A percentile compares a stretch with the other conserved stretches of the same genome.
Conservation (phyloP, 2,888 invertebrate species). For the Amphipyra tragopoginis region DNA sequence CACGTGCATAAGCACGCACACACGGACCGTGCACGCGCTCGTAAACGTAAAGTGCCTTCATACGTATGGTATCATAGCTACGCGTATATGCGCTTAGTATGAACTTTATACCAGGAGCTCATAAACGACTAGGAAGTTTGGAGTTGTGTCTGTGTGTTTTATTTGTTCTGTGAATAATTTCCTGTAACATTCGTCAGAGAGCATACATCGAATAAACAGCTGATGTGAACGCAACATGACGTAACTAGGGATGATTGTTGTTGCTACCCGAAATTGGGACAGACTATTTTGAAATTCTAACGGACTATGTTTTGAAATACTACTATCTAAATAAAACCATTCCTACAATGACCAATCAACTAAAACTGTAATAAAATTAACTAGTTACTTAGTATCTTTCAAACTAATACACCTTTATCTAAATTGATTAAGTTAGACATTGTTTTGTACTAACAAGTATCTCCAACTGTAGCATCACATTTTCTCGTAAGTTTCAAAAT, state of each 20-base stretch:
- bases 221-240: too few species aligned
- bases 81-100: not conserved
- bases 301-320: not conserved
- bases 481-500: slow-evolving; percentile 23
- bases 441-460: slow-evolving; percentile 12
- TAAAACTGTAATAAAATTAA: slow-evolving; percentile 5
- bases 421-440: slow-evolving; percentile 19
- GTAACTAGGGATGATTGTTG: too few species aligned
- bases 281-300: too few species aligned
- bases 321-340: not conserved
- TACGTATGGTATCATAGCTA: not conserved
- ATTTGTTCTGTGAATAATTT: too few species aligned
- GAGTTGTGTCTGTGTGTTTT: not conserved
- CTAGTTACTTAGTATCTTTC: not conserved
- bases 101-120: not conserved
- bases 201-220: too few species aligned
- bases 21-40: not conserved
- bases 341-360: not conserved
- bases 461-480: slow-evolving; percentile 23
- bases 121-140: slow-evolving; percentile 1
- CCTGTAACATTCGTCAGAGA: too few species aligned
- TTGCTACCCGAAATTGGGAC: too few species aligned
- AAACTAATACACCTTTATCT: slow-evolving; percentile 3
- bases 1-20: slow-evolving; percentile 8
- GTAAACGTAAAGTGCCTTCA: not conserved